Percentiles rank a stretch among this genome's conserved stretches.
Conservation (phyloP, 2,113 vertebrate species). For the Scomber colias region DNA sequence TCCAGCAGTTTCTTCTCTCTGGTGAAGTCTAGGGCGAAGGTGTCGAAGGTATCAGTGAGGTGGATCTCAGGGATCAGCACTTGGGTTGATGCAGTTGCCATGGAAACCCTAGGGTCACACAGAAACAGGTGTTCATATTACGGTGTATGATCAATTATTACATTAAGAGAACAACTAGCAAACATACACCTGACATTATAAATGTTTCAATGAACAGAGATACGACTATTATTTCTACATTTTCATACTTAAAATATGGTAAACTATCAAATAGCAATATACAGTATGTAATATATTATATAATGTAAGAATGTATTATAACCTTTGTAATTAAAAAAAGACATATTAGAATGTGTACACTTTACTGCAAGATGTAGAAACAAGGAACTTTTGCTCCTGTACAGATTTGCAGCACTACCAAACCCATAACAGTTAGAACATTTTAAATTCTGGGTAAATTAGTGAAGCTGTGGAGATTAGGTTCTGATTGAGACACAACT, state of each 20-base stretch:
- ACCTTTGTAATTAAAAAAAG: too few species aligned
- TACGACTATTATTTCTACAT: too few species aligned
- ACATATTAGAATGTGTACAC: too few species aligned
- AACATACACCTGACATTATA: background rate
- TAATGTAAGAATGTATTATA: too few species aligned
- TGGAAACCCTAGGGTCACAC: constrained; percentile 90
- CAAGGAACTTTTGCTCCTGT: background rate
- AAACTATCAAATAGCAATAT: too few species aligned
- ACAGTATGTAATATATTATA: too few species aligned
- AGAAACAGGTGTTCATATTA: background rate
- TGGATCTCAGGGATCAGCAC: constrained; percentile 98
- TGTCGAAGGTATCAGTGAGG: constrained; percentile 96
- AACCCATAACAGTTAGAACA: background rate
- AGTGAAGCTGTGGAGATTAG: constrained; percentile 13
- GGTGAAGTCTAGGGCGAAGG: constrained; percentile 96
- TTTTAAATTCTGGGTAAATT: constrained; percentile 20
- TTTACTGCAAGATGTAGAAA: background rate
- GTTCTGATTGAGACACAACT: constrained; percentile 14
- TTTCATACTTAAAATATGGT: too few species aligned
- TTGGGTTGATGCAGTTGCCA: constrained; percentile 98
- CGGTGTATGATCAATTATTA: too few species aligned
- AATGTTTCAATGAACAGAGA: too few species aligned
- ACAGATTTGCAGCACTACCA: background rate
- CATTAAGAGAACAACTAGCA: too few species aligned
- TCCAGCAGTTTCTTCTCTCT: constrained; percentile 98